Conservation (phyloP, 2,888 invertebrate species). For the Phrixothrix hirtus region DNA sequence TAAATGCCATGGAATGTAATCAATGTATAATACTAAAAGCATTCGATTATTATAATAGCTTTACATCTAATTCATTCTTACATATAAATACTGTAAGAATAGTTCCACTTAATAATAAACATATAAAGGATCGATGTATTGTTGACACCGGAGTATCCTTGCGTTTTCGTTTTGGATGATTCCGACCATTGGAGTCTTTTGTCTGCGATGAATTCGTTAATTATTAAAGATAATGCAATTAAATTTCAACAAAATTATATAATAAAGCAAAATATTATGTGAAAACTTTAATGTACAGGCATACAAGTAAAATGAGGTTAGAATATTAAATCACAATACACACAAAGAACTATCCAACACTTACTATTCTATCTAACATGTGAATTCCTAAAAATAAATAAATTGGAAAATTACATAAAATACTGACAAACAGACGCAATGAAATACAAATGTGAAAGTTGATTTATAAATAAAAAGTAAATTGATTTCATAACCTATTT, state of each 20-base stretch:
- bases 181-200: conserved; percentile 37
- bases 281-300: neutral
- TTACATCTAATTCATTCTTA: too few relatives aligned
- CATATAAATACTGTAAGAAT: conserved; percentile 52
- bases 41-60: too few relatives aligned
- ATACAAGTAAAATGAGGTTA: conserved; percentile 1
- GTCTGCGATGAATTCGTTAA: conserved; percentile 27
- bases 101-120: conserved; percentile 51
- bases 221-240: neutral
- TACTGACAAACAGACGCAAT: neutral
- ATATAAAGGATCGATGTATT: conserved; percentile 50
- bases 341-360: conserved; percentile 16
- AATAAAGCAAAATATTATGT: too few relatives aligned
- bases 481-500: neutral
- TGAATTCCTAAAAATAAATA: conserved; percentile 30
- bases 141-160: conserved; percentile 43
- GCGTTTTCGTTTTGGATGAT: conserved; percentile 41
- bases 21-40: conserved; percentile 61
- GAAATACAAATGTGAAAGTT: conserved; percentile 1
- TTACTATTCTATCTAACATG: conserved; percentile 36
- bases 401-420: conserved; percentile 1
- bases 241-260: too few relatives aligned
- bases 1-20: conserved; percentile 57
- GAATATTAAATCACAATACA: neutral
- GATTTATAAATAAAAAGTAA: neutral